Percentiles rank a stretch among this genome's conserved stretches.
Conservation (phyloP, 2,888 invertebrate species). For the Catocala nupta region DNA sequence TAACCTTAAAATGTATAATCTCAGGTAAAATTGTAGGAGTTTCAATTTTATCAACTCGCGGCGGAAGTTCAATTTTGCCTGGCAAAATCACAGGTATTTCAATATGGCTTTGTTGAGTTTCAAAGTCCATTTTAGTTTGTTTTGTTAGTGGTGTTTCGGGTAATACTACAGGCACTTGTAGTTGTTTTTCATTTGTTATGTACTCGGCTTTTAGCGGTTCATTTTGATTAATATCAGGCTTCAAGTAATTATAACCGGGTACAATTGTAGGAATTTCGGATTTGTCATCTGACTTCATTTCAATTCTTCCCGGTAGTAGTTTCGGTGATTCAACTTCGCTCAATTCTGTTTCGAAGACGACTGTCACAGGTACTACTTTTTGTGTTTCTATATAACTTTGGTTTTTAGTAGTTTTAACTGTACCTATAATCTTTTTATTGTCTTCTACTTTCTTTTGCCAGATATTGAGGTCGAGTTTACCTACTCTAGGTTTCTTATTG, state of each 20-base stretch:
- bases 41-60: not conserved
- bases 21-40: not conserved
- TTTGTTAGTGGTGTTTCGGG: slow-evolving; percentile 22
- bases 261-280: slow-evolving; percentile 9
- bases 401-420: slow-evolving; percentile 11
- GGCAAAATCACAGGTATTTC: slow-evolving; percentile 5
- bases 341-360: not conserved
- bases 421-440: slow-evolving; percentile 32
- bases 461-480: slow-evolving; percentile 36
- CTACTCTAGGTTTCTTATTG: slow-evolving; percentile 31
- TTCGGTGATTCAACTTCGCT: slow-evolving; percentile 3
- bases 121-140: slow-evolving; percentile 6
- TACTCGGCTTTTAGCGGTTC: slow-evolving; percentile 2
- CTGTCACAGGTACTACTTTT: slow-evolving; percentile 6
- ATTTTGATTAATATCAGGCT: not conserved
- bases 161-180: slow-evolving; percentile 15
- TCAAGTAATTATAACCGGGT: slow-evolving; percentile 3
- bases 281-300: not conserved
- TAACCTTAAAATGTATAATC: not conserved
- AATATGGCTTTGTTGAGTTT: not conserved
- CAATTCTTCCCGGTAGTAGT: slow-evolving; percentile 8
- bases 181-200: slow-evolving; percentile 6
- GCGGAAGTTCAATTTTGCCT: not conserved
- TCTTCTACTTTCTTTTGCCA: slow-evolving; percentile 41
- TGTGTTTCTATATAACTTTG: slow-evolving; percentile 12